Percentiles rank a stretch among this genome's conserved stretches.
phyloP scores from a whole-genome alignment of 2,888 invertebrate species.

The Griposia aprilina region DNA sequence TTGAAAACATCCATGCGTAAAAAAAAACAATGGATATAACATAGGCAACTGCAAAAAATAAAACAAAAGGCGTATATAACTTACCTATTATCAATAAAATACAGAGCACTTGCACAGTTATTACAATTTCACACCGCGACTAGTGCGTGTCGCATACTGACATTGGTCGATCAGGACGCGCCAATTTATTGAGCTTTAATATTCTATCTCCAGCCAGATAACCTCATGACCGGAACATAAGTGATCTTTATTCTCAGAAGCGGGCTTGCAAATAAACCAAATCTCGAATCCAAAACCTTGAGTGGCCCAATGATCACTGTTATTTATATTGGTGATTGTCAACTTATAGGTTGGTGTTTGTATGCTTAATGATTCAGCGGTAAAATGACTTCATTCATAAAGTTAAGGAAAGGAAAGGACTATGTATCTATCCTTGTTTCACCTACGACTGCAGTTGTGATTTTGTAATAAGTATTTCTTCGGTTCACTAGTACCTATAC shows the following conservation, averaged over 20 bases:
- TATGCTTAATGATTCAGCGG: constrained; percentile 74
- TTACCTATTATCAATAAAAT: constrained; percentile 62
- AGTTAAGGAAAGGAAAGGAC: too few species aligned
- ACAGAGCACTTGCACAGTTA: constrained; percentile 59
- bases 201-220: constrained; percentile 82
- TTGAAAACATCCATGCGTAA: too few species aligned
- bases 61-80: constrained; percentile 42
- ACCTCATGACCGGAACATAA: constrained; percentile 82
- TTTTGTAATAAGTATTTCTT: background rate
- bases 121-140: constrained; percentile 67
- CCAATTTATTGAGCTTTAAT: constrained; percentile 86
- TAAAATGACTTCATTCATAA: constrained; percentile 74
- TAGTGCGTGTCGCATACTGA: constrained; percentile 76
- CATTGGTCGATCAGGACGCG: constrained; percentile 74
- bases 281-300: constrained; percentile 71
- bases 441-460: background rate
- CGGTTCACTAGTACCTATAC: background rate
- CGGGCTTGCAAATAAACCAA: constrained; percentile 77
- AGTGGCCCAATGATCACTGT: constrained; percentile 71
- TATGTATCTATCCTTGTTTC: background rate
- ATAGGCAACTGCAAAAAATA: background rate
- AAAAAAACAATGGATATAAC: background rate
- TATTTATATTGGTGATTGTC: constrained; percentile 76
- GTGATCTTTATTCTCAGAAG: constrained; percentile 85
- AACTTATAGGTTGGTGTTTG: constrained; percentile 68